Evolutionary conservation across 92 coral and sea anemone species (phyloP).

Genomic region (Diadumene lineata): DNA sequence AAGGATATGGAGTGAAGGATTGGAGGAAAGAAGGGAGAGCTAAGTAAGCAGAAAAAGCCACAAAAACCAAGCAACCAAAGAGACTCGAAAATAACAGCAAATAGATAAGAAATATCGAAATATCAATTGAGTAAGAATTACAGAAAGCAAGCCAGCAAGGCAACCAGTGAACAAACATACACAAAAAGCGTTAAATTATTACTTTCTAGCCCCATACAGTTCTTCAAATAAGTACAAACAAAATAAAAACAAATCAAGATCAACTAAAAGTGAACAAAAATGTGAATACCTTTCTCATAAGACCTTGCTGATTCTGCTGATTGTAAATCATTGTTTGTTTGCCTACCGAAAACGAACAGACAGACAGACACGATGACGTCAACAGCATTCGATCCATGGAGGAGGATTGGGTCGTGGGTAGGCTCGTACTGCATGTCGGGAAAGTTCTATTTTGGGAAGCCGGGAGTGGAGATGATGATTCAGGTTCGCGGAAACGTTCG

Average conservation of each 20-base stretch:
- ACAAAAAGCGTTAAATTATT: no score
- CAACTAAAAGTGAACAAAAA: constrained; percentile 24
- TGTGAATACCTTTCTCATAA: constrained; percentile 68
- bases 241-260: constrained; percentile 17
- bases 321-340: constrained; percentile 65
- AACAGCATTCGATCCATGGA: constrained; percentile 68
- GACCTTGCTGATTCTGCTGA: constrained; percentile 66
- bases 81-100: no score
- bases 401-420: constrained; percentile 50
- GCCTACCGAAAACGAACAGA: constrained; percentile 84
- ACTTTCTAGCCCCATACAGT: constrained; percentile 3
- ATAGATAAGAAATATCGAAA: no score
- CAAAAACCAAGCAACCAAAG: no score
- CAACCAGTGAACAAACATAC: not conserved
- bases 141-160: not conserved
- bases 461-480: constrained; percentile 47
- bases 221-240: constrained; percentile 24
- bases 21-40: no score
- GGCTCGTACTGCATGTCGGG: constrained; percentile 54
- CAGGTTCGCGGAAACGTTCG: constrained; percentile 67
- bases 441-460: constrained; percentile 52
- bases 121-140: no score
- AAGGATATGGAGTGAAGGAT: no score
- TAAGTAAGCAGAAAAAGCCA: no score
- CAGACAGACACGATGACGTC: constrained; percentile 77